A percentile compares a stretch with the other conserved stretches of the same genome.
phyloP scores from a whole-genome alignment of 2,113 vertebrate genomes.

The Rhinichthys klamathensis region DNA sequence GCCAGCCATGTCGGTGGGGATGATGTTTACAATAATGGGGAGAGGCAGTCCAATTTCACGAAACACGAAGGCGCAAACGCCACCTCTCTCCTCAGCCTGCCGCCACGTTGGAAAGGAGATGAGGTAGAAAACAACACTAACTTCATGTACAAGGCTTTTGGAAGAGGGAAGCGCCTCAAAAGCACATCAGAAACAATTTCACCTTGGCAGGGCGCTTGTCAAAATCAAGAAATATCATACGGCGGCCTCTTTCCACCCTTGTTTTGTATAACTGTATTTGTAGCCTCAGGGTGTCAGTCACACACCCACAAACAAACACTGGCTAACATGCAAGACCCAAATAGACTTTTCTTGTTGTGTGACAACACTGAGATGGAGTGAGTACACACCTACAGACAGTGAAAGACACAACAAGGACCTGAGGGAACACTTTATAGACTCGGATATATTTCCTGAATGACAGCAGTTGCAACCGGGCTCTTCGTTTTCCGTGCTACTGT shows the following conservation, averaged over 20 bases:
- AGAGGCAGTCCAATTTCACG: conserved; percentile 84
- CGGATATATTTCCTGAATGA: conserved; percentile 53
- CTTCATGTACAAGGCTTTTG: conserved; percentile 70
- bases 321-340: conserved; percentile 51
- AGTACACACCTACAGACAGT: conserved; percentile 49
- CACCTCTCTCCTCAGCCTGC: conserved; percentile 71
- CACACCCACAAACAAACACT: conserved; percentile 41
- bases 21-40: conserved; percentile 84
- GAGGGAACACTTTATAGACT: conserved; percentile 54
- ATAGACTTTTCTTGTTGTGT: conserved; percentile 59
- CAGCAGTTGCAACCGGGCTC: conserved; percentile 33
- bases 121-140: conserved; percentile 80
- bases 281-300: conserved; percentile 68
- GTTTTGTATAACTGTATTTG: conserved; percentile 67
- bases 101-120: conserved; percentile 78
- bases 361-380: conserved; percentile 60
- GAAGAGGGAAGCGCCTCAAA: conserved; percentile 61
- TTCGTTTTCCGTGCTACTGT: conserved; percentile 13
- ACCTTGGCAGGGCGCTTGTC: conserved; percentile 75
- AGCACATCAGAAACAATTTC: conserved; percentile 74
- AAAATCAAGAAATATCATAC: conserved; percentile 76
- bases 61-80: conserved; percentile 75
- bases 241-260: conserved; percentile 63
- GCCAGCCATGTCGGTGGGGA: conserved; percentile 73
- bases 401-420: conserved; percentile 52